Percentiles rank a stretch among this genome's conserved stretches.
These are phyloP conservation scores for Zaprionus camerounensis DNA, from an alignment of 1,140 invertebrate genomes.

Conservation along the genomic window DNA sequence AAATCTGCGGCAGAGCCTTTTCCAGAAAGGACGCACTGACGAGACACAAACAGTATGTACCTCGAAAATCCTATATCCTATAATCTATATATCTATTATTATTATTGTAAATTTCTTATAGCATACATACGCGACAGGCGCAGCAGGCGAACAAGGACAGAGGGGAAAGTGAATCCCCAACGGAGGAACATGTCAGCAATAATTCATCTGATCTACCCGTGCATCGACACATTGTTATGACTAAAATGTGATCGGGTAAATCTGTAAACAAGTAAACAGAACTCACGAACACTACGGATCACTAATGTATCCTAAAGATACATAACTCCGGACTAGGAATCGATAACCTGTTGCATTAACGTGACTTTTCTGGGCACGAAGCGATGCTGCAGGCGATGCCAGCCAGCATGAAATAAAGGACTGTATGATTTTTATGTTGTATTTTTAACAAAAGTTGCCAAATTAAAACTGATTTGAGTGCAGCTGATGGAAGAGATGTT, in stretches of 20 bases:
- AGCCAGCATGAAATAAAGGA: background rate
- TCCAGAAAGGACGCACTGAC: conserved; percentile 38
- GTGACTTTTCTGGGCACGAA: background rate
- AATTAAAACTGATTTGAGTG: background rate
- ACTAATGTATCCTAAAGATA: background rate
- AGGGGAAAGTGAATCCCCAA: background rate
- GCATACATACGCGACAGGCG: conserved; percentile 10
- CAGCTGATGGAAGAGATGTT: background rate
- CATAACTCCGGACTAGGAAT: background rate
- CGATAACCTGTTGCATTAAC: background rate
- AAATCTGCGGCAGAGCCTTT: conserved; percentile 44
- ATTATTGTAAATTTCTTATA: background rate
- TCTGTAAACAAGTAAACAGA: background rate
- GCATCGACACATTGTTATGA: background rate
- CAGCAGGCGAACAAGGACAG: background rate
- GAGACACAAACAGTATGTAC: conserved; percentile 20
- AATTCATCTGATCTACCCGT: background rate
- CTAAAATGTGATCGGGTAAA: background rate
- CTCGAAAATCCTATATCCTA: background rate
- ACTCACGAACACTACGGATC: background rate
- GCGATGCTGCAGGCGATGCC: background rate
- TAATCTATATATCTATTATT: background rate
- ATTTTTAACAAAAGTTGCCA: background rate
- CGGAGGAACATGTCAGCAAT: background rate
- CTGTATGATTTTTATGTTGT: background rate